Evolutionary conservation across 2,888 invertebrate genomes (phyloP).

Genomic region (Mellilla xanthometata): DNA sequence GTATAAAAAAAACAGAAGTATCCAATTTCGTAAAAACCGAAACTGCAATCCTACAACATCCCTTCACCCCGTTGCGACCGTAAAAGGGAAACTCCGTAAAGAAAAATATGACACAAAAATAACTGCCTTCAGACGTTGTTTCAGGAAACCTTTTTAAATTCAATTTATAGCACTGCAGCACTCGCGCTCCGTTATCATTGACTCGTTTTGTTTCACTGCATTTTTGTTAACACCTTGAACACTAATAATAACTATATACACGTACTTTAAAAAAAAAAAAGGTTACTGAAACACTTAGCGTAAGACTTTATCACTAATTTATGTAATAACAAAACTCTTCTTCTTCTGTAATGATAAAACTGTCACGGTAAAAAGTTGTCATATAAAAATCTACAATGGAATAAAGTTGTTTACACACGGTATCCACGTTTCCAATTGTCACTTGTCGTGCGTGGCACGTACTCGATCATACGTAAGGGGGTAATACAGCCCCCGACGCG

Average conservation of each 20-base stretch:
- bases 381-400: constrained; percentile 19
- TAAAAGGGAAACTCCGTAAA: constrained; percentile 57
- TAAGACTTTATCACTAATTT: too few relatives aligned
- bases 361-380: too few relatives aligned
- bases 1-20: constrained; percentile 25
- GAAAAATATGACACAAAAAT: constrained; percentile 70
- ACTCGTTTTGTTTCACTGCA: constrained; percentile 4
- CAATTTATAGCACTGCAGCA: constrained; percentile 43
- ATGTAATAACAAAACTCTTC: too few relatives aligned
- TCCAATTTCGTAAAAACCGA: constrained; percentile 64
- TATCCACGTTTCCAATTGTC: constrained; percentile 32
- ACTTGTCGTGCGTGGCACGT: constrained; percentile 28
- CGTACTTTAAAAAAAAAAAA: too few relatives aligned
- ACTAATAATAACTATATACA: too few relatives aligned
- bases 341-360: too few relatives aligned
- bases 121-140: constrained; percentile 61
- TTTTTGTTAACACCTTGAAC: neutral
- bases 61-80: constrained; percentile 58
- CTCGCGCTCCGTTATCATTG: constrained; percentile 16
- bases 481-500: too few relatives aligned
- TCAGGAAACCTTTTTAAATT: constrained; percentile 54
- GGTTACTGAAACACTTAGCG: too few relatives aligned
- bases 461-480: too few relatives aligned
- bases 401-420: constrained; percentile 22
- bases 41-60: constrained; percentile 52